Percentiles rank a stretch among this genome's conserved stretches.
Conservation (phyloP, 2,113 vertebrate genomes). For the Pholis gunnellus region DNA sequence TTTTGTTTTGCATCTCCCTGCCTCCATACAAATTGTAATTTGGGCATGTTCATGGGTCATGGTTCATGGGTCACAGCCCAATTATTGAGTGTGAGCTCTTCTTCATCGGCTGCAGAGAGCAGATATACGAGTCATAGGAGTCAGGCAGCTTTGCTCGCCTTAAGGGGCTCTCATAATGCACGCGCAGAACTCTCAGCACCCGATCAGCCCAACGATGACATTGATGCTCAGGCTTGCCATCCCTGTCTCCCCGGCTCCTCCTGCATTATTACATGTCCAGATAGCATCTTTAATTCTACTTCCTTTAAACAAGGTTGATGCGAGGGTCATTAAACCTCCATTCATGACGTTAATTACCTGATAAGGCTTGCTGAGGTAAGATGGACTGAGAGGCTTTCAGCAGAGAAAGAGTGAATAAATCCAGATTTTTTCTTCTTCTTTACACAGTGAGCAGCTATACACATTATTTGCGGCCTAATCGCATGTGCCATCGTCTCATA, state of each 20-base stretch:
- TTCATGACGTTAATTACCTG: slow-evolving; percentile 82
- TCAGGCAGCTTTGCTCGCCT: slow-evolving; percentile 51
- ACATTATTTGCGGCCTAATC: slow-evolving; percentile 38
- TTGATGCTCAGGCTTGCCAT: slow-evolving; percentile 63
- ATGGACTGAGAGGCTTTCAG: slow-evolving; percentile 67
- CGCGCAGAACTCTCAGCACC: slow-evolving; percentile 55
- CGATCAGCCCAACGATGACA: slow-evolving; percentile 76
- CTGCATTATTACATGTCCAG: slow-evolving; percentile 72
- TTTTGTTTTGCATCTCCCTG: slow-evolving; percentile 2
- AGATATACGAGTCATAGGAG: slow-evolving; percentile 44
- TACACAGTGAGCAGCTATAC: slow-evolving; percentile 16
- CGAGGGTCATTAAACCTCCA: slow-evolving; percentile 78
- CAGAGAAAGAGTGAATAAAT: slow-evolving; percentile 41
- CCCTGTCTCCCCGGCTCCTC: slow-evolving; percentile 43
- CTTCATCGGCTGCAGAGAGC: slow-evolving; percentile 33
- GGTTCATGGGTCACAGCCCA: slow-evolving; percentile 33
- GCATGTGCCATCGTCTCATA: slow-evolving; percentile 7
- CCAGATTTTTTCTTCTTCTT: slow-evolving; percentile 32
- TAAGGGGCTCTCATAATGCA: slow-evolving; percentile 66
- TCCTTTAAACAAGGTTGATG: slow-evolving; percentile 80
- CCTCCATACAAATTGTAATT: slow-evolving; percentile 13
- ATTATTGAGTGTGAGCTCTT: slow-evolving; percentile 41
- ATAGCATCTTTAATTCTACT: slow-evolving; percentile 85
- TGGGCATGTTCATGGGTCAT: slow-evolving; percentile 12
- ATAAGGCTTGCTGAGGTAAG: slow-evolving; percentile 76